Percentiles rank a stretch among this genome's conserved stretches.
These are phyloP conservation scores for Pristis pectinata DNA, from an alignment of 2,797 vertebrate species.

Conservation along the genomic window DNA sequence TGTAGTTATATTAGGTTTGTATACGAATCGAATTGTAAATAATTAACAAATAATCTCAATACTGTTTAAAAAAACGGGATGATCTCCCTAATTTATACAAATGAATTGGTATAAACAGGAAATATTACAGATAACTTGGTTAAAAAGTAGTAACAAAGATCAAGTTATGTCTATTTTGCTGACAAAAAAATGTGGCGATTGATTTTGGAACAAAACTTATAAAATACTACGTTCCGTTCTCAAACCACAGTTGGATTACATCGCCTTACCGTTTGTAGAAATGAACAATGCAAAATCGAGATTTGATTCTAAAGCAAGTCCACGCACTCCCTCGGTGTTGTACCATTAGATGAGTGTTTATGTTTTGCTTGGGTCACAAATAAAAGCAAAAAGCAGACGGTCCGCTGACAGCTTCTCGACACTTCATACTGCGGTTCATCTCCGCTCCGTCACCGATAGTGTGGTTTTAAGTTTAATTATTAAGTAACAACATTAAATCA, in stretches of 20 bases:
- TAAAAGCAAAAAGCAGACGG: constrained; percentile 6
- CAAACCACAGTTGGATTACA: background rate
- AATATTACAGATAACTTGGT: background rate
- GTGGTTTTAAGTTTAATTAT: constrained; percentile 23
- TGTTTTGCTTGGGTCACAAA: constrained; percentile 23
- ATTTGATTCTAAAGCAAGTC: constrained; percentile 11
- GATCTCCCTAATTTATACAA: background rate
- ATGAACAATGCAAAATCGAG: background rate
- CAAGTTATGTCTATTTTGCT: background rate
- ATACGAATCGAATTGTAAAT: background rate
- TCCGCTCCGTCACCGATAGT: background rate
- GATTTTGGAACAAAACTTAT: background rate
- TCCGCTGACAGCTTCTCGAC: background rate
- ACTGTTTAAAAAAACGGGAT: background rate
- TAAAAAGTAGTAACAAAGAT: background rate
- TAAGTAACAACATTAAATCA: constrained; percentile 11
- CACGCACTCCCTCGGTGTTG: constrained; percentile 3
- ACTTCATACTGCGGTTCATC: background rate
- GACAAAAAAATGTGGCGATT: background rate
- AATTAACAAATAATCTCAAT: background rate
- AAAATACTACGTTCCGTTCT: background rate
- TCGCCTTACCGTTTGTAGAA: constrained; percentile 30
- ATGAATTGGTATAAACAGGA: background rate
- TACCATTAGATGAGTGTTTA: background rate
- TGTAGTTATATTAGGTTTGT: background rate